Evolutionary conservation across 2,888 invertebrate species (phyloP), one percentile per base, ranked within the genome.

Genomic region (Polymixis lichenea): DNA sequence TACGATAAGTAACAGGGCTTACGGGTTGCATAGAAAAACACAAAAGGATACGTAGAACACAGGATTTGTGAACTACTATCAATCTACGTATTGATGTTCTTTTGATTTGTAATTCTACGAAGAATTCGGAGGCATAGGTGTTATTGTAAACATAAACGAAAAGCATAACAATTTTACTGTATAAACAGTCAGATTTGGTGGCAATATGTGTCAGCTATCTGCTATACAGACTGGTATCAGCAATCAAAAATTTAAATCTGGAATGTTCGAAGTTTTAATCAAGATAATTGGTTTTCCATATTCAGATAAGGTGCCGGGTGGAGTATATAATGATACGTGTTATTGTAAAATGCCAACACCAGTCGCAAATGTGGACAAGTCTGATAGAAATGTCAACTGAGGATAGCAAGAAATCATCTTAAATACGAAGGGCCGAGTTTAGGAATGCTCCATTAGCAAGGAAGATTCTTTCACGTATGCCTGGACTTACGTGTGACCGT

Each of bases 401-500:
- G 43, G 28, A 22, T 60, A 43, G 49, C 43, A 77, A 65, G 38
- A 81, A 75, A 60, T 61, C 46, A 64, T 56, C 43, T 46, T 62
- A 28, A 71, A n/a, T 51, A 60, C 55, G 17, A 67, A 69, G 32
- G 61, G 32, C 15, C 55, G 38, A 43, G 15, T 70, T 61, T 3
- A 62, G 55, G 78, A 80, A 80, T 78, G 66, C 62, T 58, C 68
- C 53, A 72, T 83, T 78, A 67, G 70, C 53, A 64, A 64, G 19
- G 58, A 72, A 65, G 72, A 83, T 80, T 83, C 83, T 65, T 32
- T 68, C 80, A 83, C 80, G 73, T 71, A 53, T 43, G 72, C 28
- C 38, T 46, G 46, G 74, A 53, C 72, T 65, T 71, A 71, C 65
- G 55, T 81, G 70, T 56, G 75, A 49, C 71, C 81, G 43, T 78